These are phyloP conservation scores for Oxytorus armatus DNA, from an alignment of 2,888 invertebrate species.

Conservation along the genomic window DNA sequence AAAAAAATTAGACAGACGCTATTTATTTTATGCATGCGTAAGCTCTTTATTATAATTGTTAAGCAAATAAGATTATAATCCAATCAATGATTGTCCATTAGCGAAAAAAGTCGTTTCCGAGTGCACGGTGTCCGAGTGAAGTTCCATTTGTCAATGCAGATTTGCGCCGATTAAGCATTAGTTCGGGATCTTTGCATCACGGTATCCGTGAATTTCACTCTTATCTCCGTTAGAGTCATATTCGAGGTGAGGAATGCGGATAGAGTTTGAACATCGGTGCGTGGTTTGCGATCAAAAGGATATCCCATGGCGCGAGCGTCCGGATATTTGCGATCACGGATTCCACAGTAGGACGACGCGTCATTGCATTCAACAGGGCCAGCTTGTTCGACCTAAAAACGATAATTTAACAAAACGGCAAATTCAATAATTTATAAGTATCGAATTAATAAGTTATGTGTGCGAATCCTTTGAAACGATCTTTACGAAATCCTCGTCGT, in stretches of 20 bases:
- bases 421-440: neutral
- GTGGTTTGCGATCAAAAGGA: constrained; percentile 90
- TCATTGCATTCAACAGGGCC: constrained; percentile 86
- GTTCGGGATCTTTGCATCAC: constrained; percentile 83
- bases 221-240: constrained; percentile 89
- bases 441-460: too few species aligned
- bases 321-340: constrained; percentile 91
- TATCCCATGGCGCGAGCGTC: constrained; percentile 94
- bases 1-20: neutral
- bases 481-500: constrained; percentile 88
- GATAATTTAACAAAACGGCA: neutral
- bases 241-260: constrained; percentile 90
- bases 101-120: constrained; percentile 18
- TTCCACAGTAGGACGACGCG: constrained; percentile 92
- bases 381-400: constrained; percentile 74
- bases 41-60: constrained; percentile 1
- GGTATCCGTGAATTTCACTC: constrained; percentile 87
- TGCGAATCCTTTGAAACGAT: too few species aligned
- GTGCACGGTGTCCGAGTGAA: neutral
- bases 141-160: neutral
- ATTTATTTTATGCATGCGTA: neutral
- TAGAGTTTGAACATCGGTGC: constrained; percentile 86
- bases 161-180: neutral
- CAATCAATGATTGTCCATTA: constrained; percentile 7
- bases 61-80: neutral